Percentiles rank a stretch among this genome's conserved stretches.
phyloP scores from a whole-genome alignment of 2,113 vertebrate species.

The Tricholaema leucomelas region DNA sequence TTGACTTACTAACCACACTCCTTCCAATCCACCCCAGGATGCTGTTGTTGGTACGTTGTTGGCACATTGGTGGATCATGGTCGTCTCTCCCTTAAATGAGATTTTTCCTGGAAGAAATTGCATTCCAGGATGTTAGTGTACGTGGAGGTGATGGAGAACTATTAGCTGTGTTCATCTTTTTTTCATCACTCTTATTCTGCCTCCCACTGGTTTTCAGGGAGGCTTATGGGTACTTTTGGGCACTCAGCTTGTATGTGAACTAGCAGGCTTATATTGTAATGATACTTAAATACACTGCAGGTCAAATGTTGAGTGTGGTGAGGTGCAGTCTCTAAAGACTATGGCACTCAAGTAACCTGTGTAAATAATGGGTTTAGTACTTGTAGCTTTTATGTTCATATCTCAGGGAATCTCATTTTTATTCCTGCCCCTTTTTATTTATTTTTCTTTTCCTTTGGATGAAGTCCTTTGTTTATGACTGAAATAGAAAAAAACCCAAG shows the following conservation, averaged over 20 bases:
- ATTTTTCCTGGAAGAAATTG: background rate
- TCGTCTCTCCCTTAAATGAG: background rate
- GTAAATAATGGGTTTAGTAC: background rate
- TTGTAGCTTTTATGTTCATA: background rate
- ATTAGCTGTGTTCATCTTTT: background rate
- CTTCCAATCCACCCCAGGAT: no score
- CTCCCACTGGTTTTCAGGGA: background rate
- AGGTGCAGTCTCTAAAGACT: background rate
- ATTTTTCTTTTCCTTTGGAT: background rate
- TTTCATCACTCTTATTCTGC: no score
- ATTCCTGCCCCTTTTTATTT: background rate
- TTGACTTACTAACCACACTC: no score
- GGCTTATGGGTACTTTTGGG: background rate
- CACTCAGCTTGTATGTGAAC: background rate
- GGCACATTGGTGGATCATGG: no score
- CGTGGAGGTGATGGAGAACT: background rate
- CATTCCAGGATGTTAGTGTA: accelerated
- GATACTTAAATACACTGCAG: background rate
- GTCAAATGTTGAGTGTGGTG: background rate
- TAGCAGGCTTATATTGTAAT: background rate
- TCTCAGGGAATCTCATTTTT: background rate
- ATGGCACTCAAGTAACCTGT: background rate
- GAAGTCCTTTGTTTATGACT: background rate
- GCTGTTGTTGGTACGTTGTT: no score
- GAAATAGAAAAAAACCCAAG: background rate